These are phyloP conservation scores for Heliconius charithonia DNA, from an alignment of 2,888 invertebrate species.

Conservation along the genomic window DNA sequence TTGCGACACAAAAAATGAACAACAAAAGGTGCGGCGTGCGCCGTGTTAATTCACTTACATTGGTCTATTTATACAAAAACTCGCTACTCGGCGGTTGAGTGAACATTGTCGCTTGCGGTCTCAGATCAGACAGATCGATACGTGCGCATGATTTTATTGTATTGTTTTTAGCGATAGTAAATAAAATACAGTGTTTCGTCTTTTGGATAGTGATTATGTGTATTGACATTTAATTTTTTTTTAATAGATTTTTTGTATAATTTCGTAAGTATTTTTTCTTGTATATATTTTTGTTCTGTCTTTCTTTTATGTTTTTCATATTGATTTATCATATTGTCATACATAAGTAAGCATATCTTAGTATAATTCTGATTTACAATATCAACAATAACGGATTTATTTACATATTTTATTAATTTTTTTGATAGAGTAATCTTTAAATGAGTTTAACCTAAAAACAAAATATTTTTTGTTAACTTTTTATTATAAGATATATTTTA, in stretches of 20 bases:
- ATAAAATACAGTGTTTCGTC: not conserved
- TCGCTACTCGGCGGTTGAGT: slow-evolving; percentile 29
- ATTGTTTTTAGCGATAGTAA: not conserved
- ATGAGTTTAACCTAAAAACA: no score
- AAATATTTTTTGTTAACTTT: no score
- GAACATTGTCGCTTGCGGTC: slow-evolving; percentile 35
- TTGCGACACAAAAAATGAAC: not conserved
- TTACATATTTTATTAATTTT: no score
- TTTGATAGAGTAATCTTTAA: no score
- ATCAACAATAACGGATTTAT: not conserved
- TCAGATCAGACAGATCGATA: slow-evolving; percentile 19
- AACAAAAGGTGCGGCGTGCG: slow-evolving; percentile 13
- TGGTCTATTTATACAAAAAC: slow-evolving; percentile 50
- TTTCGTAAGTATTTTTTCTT: not conserved
- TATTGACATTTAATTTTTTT: not conserved
- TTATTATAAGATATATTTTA: not conserved
- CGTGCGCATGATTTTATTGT: slow-evolving; percentile 40
- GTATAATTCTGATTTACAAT: not conserved
- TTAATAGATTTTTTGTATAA: not conserved
- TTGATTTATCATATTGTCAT: no score
- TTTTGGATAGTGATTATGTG: not conserved
- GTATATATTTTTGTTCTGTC: not conserved
- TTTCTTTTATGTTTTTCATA: not conserved
- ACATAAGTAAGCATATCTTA: no score
- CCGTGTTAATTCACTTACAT: slow-evolving; percentile 44